Base-by-base conservation (phyloP, 2,113 vertebrate genomes). In the Octodon degus region DNA sequence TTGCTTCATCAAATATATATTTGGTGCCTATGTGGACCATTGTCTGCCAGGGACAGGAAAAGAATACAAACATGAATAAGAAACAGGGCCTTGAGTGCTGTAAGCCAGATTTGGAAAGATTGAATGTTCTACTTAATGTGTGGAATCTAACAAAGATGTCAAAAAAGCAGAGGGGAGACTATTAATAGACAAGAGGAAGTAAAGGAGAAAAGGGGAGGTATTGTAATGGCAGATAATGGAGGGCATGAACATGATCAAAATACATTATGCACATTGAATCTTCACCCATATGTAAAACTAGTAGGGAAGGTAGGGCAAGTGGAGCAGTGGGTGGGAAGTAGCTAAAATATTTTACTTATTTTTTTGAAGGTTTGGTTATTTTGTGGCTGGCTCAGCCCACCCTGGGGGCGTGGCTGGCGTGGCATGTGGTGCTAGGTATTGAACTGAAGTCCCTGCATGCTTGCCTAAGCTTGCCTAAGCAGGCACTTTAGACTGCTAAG, bases 1-100 rank as follows among this genome's bases (percentile, higher is more conserved):
- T 92, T 94, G 82, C 72, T 82, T 93, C 37, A 67, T 90, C 84
- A 95, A 14, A 30, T 93, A 63, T 67, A 30, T 74, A 20, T 72
- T 86, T 85, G 37, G n/a, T 90, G 22, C 30, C 43, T 89, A 7
- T 32, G 16, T 62, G 74, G 19, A 50, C 88, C 67, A 58, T 37
- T 72, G 19, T 96, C 70, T 87, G 77, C 76, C 22, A 30, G n/a
- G 27, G 32, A 89, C 25, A 91, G 58, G 22, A 20, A 20, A 80
- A 3, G 17, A 84, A 79, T 88, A 25, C 40, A 96, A 30, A 22
- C 88, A 58, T 90, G 89, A 79, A 16, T 91, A 77, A 43, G 47
- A 88, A 74, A 50, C 27, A 50, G 76, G 14, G 2, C 25, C 76
- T 32, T 50, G 76, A 30, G 76, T 30, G 5, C 43, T 50, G 27